phyloP scores from a whole-genome alignment of 2,888 invertebrate species.

The Dysmachus trigonus region DNA sequence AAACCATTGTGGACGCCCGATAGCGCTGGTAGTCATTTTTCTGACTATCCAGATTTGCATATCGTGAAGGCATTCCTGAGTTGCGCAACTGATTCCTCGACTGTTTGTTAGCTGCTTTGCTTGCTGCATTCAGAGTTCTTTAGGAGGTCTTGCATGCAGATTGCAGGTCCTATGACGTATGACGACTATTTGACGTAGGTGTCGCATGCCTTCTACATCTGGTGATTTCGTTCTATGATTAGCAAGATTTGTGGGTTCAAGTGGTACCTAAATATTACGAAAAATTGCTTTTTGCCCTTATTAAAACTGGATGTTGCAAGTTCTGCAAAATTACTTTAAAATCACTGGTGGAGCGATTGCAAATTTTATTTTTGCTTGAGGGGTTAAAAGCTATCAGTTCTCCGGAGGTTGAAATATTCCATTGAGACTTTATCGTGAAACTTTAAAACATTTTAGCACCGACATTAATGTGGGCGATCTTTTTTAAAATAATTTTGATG shows the following conservation, averaged over 20 bases:
- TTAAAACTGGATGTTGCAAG: not conserved
- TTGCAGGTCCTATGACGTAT: not conserved
- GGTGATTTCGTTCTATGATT: not conserved
- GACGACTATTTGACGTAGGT: conserved; percentile 2
- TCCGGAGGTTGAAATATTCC: not conserved
- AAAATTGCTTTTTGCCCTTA: not conserved
- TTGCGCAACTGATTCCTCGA: not conserved
- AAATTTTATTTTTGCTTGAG: not conserved
- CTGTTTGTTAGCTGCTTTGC: not conserved
- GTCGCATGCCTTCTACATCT: not conserved
- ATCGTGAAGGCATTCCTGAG: not conserved
- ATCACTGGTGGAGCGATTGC: not conserved
- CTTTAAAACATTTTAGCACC: not conserved
- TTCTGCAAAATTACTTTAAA: not conserved
- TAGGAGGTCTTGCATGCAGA: not conserved
- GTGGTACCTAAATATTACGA: not conserved
- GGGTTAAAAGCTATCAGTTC: not conserved
- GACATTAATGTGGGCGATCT: not conserved
- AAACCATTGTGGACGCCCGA: not conserved
- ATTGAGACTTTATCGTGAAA: not conserved
- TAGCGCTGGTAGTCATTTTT: not conserved
- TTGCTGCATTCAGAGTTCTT: not conserved
- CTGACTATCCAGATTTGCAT: not conserved
- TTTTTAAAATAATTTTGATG: not conserved
- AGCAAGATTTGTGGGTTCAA: not conserved